Percentiles rank a stretch among this genome's conserved stretches.
phyloP scores from a whole-genome alignment of 2,797 vertebrate species.

The Malurus splendens region DNA sequence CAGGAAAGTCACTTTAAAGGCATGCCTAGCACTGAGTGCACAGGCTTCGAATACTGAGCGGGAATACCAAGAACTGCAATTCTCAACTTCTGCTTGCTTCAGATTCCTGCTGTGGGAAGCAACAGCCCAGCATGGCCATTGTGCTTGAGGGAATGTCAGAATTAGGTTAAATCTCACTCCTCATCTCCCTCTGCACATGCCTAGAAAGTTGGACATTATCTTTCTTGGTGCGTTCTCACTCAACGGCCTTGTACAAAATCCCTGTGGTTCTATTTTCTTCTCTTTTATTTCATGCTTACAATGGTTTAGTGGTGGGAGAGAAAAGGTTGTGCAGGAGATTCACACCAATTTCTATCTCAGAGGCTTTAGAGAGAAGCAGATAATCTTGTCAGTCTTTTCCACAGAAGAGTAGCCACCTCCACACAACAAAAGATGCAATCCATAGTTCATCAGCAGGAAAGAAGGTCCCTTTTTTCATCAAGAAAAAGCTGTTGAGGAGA shows the following conservation, averaged over 20 bases:
- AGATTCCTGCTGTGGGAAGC: neutral
- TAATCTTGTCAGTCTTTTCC: neutral
- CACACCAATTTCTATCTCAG: neutral
- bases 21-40: neutral
- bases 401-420: neutral
- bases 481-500: neutral
- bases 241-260: neutral
- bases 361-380: neutral
- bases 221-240: neutral
- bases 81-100: neutral
- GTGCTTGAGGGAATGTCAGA: neutral
- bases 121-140: neutral
- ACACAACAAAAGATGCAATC: neutral
- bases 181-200: neutral
- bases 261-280: neutral
- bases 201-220: neutral
- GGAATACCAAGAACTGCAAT: neutral
- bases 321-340: neutral
- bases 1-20: neutral
- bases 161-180: neutral
- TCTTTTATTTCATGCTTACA: neutral
- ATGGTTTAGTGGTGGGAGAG: neutral
- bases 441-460: neutral
- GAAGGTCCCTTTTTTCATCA: neutral
- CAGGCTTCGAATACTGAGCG: rapidly evolving